These are phyloP conservation scores for Platynereis dumerilii DNA, from an alignment of 2,888 invertebrate species.

Conservation along the genomic window DNA sequence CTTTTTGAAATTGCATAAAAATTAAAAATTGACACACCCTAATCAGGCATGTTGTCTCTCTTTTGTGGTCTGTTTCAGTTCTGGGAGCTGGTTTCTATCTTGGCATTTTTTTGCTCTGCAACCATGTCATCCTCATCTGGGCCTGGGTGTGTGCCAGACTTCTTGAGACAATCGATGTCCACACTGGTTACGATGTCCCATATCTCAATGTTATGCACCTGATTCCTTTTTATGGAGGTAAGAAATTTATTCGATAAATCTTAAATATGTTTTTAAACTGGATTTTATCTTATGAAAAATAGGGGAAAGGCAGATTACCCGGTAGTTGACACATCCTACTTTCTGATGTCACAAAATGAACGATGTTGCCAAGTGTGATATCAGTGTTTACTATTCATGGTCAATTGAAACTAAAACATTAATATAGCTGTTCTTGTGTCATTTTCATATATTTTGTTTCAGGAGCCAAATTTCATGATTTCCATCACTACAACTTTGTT, in stretches of 20 bases:
- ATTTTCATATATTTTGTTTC: slow-evolving; percentile 12
- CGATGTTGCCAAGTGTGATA: no score
- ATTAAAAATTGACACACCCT: no score
- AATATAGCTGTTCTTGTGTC: no score
- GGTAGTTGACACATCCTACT: no score
- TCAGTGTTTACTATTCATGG: no score
- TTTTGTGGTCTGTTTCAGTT: slow-evolving; percentile 35
- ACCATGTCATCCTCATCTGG: slow-evolving; percentile 47
- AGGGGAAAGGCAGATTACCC: no score
- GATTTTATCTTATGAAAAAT: background rate
- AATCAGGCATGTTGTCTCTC: no score
- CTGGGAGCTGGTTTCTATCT: slow-evolving; percentile 47
- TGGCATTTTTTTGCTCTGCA: slow-evolving; percentile 43
- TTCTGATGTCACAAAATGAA: no score
- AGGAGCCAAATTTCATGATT: slow-evolving; percentile 56
- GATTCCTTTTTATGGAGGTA: slow-evolving; percentile 49
- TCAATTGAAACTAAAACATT: no score
- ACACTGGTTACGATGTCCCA: slow-evolving; percentile 48
- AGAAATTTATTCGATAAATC: slow-evolving; percentile 9
- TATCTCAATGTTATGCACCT: slow-evolving; percentile 46
- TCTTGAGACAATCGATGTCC: slow-evolving; percentile 49
- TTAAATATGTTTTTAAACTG: background rate
- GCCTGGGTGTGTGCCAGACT: slow-evolving; percentile 44
- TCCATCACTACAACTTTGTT: slow-evolving; percentile 56
- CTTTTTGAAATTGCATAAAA: no score